phyloP scores from a whole-genome alignment of 2,113 vertebrate species.

The Mesocricetus auratus region DNA sequence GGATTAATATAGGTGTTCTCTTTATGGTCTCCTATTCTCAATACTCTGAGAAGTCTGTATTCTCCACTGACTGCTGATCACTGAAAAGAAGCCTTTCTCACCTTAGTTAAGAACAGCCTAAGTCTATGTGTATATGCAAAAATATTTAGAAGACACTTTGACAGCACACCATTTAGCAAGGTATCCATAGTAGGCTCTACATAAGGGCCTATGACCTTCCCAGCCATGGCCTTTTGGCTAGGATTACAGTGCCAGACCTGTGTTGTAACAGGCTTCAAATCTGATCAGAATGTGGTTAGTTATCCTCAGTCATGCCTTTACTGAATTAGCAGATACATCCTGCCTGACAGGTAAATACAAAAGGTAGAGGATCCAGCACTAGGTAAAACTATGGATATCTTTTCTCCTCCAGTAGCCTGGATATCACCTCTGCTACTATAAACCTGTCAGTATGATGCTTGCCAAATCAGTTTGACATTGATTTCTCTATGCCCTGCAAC shows the following conservation, averaged over 20 bases:
- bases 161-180: background rate
- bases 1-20: background rate
- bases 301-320: background rate
- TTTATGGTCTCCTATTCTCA: background rate
- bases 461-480: background rate
- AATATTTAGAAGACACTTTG: background rate
- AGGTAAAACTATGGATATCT: background rate
- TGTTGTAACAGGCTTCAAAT: background rate
- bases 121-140: background rate
- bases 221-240: background rate
- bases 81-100: background rate
- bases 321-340: background rate
- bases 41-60: background rate
- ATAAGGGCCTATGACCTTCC: background rate
- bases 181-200: background rate
- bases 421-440: background rate
- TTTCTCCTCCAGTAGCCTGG: background rate
- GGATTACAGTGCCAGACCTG: background rate
- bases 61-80: background rate
- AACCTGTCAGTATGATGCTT: background rate
- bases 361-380: background rate
- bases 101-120: background rate
- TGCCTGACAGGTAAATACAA: background rate
- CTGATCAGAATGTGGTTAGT: background rate
- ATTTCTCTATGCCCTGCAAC: background rate